phyloP scores from a whole-genome alignment of 1,140 invertebrate species.

The Pomacea maculata region DNA sequence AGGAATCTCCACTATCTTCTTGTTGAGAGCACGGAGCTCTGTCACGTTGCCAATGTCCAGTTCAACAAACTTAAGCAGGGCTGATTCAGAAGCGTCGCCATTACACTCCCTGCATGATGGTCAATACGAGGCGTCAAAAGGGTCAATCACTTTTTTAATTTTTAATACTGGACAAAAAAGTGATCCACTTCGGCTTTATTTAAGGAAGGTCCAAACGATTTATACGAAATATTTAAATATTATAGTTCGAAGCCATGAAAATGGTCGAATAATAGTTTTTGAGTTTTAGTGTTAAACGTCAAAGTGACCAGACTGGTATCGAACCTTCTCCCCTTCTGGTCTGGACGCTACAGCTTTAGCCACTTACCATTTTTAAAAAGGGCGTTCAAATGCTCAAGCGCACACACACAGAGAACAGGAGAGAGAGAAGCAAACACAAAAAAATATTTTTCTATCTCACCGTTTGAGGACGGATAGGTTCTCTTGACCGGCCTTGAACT shows the following conservation, averaged over 20 bases:
- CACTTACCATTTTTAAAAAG: no score
- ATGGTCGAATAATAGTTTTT: background rate
- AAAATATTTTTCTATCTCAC: background rate
- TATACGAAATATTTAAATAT: background rate
- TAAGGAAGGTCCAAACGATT: background rate
- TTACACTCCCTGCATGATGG: constrained; percentile 70
- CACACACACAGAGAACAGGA: background rate
- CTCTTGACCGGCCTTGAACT: constrained; percentile 95
- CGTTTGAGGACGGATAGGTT: constrained; percentile 67
- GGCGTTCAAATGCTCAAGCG: background rate
- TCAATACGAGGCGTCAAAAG: background rate
- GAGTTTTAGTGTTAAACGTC: no score
- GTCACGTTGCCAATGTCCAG: constrained; percentile 90
- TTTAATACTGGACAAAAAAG: no score
- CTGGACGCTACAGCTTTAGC: no score
- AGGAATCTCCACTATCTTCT: constrained; percentile 97
- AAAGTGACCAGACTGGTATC: no score
- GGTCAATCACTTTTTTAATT: no score
- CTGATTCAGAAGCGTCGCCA: constrained; percentile 93
- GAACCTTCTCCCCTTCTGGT: no score
- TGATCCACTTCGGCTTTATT: no score
- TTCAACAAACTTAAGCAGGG: constrained; percentile 96
- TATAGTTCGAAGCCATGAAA: background rate
- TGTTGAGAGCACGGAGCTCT: constrained; percentile 87
- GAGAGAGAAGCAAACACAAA: no score